Evolutionary conservation across 2,113 vertebrate genomes (phyloP), one percentile per base, ranked within the genome.

Genomic region (Ophiodon elongatus): DNA sequence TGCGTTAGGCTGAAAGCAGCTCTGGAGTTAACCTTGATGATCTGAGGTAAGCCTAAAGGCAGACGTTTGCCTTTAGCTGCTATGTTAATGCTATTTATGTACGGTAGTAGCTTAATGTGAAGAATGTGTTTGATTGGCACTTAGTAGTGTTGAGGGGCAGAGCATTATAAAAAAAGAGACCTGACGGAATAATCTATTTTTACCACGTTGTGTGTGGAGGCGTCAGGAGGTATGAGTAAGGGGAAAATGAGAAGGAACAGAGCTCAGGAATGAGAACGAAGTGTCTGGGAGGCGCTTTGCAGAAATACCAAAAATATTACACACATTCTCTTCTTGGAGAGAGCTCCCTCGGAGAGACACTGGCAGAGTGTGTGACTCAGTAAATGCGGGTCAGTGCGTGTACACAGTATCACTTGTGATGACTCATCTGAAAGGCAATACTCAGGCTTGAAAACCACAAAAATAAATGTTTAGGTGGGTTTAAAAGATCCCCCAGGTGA

Each of bases 271-370:
- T 81, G 83, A 83, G 73, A 82, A 86, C 65, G 80, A 76, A 79
- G 76, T 74, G 80, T 78, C 79, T 29, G 66, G 23, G 59, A 90
- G 86, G 70, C 66, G 60, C 76, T 82, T 39, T 72, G 74, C 78
- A 89, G 73, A 82, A 91, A 90, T 85, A 78, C 85, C 86, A 82
- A 83, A 89, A 85, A 91, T 93, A 92, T 85, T 85, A 76, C 68
- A 54, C 88, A 52, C 89, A 89, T 90, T 88, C 82, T 77, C 65
- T 67, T 17, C 21, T 45, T 41, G 23, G 56, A 66, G 67, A 35
- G 70, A 62, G 67, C 23, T n/a, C 54, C 77, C 73, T n/a, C 25
- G 25, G 54, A 71, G 66, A 79, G 76, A 47, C 56, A 57, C 37
- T 0, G 15, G 56, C 39, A 45, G n/a, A 39, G 52, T 33, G 25